Percentiles rank a stretch among this genome's conserved stretches.
Evolutionary conservation across 1,140 invertebrate species (phyloP).

Genomic region (Drosophila sulfurigaster): DNA sequence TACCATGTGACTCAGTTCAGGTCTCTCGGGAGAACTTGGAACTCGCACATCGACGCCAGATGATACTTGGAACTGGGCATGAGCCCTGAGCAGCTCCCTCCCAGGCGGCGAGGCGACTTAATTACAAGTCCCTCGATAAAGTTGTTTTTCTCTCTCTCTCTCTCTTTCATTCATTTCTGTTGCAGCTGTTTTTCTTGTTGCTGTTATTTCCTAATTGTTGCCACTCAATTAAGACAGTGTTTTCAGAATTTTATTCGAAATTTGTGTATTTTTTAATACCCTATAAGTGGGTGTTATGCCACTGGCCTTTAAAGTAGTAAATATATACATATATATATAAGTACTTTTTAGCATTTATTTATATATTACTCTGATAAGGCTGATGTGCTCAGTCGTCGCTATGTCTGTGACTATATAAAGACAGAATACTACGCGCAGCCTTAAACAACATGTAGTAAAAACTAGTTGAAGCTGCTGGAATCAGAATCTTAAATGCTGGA

Average conservation of each 20-base stretch:
- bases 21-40: constrained; percentile 12
- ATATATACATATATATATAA: neutral
- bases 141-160: neutral
- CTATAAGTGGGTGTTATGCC: neutral
- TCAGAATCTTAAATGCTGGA: neutral
- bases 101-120: neutral
- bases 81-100: constrained; percentile 4
- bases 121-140: constrained; percentile 8
- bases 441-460: neutral
- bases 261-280: constrained; percentile 1
- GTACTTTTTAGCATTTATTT: neutral
- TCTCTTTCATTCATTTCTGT: neutral
- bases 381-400: neutral
- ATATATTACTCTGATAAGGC: neutral
- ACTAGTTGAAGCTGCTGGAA: neutral
- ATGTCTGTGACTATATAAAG: neutral
- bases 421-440: neutral
- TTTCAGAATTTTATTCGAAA: neutral
- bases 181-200: neutral
- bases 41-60: neutral
- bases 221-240: neutral
- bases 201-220: neutral
- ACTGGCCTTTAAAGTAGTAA: neutral
- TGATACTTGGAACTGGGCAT: neutral
- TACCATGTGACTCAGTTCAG: constrained; percentile 60